Evolutionary conservation across 2,797 vertebrate genomes (phyloP).

Genomic region (Mus caroli): DNA sequence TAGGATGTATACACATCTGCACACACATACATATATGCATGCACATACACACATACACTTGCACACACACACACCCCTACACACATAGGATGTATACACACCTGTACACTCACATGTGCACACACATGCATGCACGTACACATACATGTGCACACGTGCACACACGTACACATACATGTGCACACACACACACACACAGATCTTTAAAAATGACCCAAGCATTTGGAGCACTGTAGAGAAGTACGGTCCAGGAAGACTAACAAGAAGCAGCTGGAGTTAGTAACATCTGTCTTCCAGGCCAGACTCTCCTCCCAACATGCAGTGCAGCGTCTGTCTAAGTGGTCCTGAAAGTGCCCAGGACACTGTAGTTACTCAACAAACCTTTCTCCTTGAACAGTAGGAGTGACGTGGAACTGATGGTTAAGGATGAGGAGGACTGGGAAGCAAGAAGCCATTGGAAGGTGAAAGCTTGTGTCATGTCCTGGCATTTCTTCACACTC

Average conservation of each 20-base stretch:
- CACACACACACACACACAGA: neutral
- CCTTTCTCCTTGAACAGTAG: neutral
- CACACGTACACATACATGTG: neutral
- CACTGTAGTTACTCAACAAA: no score
- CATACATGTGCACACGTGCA: neutral
- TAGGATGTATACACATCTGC: neutral
- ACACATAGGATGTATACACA: no score
- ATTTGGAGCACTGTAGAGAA: fast-evolving
- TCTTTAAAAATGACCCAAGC: neutral
- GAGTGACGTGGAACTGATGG: neutral
- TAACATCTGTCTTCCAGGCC: neutral
- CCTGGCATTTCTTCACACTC: neutral
- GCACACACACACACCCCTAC: neutral
- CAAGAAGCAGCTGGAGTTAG: neutral
- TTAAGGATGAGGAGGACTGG: fast-evolving
- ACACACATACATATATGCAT: neutral
- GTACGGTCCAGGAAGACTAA: neutral
- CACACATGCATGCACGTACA: neutral
- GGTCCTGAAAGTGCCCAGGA: no score
- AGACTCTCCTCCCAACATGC: neutral
- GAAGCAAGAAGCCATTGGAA: neutral
- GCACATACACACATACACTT: neutral
- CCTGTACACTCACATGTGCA: neutral
- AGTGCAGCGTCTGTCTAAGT: fast-evolving
- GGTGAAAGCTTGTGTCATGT: no score